These are phyloP conservation scores for Cetonia aurata DNA, from an alignment of 2,888 invertebrate genomes.

Conservation along the genomic window DNA sequence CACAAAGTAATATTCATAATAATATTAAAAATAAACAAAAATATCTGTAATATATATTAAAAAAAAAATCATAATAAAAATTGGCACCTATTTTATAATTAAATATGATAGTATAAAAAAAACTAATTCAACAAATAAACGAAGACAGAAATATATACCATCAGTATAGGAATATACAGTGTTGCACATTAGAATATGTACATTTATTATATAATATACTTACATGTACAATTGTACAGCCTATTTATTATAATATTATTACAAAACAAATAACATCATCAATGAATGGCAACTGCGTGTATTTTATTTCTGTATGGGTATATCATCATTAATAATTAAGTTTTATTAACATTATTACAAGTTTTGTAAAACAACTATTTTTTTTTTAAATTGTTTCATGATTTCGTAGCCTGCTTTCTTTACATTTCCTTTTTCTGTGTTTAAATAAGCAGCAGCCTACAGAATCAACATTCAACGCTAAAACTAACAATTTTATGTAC, in stretches of 20 bases:
- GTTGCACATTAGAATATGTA: not conserved
- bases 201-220: not conserved
- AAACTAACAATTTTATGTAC: constrained; percentile 59
- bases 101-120: constrained; percentile 33
- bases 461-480: constrained; percentile 59
- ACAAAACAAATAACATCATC: constrained; percentile 52
- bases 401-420: constrained; percentile 18
- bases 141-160: constrained; percentile 1
- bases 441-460: constrained; percentile 53
- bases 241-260: not conserved
- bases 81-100: constrained; percentile 61
- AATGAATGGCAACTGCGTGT: constrained; percentile 55
- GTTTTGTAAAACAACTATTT: constrained; percentile 58
- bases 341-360: constrained; percentile 54
- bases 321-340: constrained; percentile 47
- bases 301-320: constrained; percentile 23
- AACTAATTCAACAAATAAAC: constrained; percentile 17
- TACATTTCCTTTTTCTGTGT: not conserved
- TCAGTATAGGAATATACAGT: not conserved
- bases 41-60: constrained; percentile 50
- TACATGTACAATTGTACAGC: constrained; percentile 8
- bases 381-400: constrained; percentile 44
- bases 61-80: constrained; percentile 54
- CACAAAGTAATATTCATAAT: constrained; percentile 53
- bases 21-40: constrained; percentile 56